phyloP scores from a whole-genome alignment of 2,888 invertebrate genomes.

The Mantis religiosa region DNA sequence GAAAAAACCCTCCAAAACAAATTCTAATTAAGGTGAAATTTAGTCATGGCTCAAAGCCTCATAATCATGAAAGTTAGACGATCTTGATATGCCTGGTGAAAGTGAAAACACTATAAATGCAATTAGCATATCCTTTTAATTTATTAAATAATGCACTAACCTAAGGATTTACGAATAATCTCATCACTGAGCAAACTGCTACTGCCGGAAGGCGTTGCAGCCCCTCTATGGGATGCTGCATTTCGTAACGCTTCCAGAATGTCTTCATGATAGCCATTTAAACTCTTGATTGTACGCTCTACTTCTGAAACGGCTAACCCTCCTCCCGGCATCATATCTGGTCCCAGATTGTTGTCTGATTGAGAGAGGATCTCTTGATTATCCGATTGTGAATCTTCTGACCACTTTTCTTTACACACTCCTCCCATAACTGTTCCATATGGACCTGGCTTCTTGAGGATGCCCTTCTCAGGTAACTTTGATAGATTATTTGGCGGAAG shows the following conservation, averaged over 20 bases:
- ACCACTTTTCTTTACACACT: conserved; percentile 65
- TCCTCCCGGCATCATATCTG: conserved; percentile 37
- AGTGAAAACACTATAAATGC: too few relatives aligned
- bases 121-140: too few relatives aligned
- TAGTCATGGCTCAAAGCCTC: too few relatives aligned
- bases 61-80: too few relatives aligned
- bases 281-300: conserved; percentile 80
- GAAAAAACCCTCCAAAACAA: too few relatives aligned
- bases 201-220: conserved; percentile 59
- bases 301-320: conserved; percentile 68
- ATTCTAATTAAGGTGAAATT: too few relatives aligned
- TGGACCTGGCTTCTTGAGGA: conserved; percentile 75
- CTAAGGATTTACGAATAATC: conserved; percentile 61
- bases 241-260: conserved; percentile 84
- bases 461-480: conserved; percentile 84
- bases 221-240: conserved; percentile 68
- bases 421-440: conserved; percentile 69
- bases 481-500: conserved; percentile 69
- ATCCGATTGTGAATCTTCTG: conserved; percentile 59
- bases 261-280: conserved; percentile 90
- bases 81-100: too few relatives aligned
- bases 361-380: conserved; percentile 64
- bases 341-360: conserved; percentile 63
- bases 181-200: conserved; percentile 65
- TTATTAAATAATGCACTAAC: conserved; percentile 34